phyloP scores from a whole-genome alignment of 1,140 invertebrate species.

The Heliothis subflexa region DNA sequence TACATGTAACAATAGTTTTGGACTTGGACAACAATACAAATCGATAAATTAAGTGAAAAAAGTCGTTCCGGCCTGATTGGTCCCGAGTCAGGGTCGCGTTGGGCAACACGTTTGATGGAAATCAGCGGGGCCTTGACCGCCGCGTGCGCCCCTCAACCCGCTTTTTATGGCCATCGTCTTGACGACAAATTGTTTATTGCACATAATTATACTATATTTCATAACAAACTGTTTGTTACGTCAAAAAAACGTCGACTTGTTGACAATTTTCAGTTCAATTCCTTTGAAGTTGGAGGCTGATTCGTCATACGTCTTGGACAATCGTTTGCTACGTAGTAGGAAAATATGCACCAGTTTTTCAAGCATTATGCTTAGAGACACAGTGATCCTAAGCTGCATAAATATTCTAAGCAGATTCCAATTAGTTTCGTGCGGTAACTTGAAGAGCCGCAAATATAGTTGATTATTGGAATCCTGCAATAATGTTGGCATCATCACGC shows the following conservation, averaged over 20 bases:
- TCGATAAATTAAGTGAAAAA: slow-evolving; percentile 73
- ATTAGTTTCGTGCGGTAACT: background rate
- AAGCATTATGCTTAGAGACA: no score
- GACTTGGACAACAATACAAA: slow-evolving; percentile 59
- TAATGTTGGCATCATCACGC: background rate
- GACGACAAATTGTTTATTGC: slow-evolving; percentile 48
- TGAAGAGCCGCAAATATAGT: background rate
- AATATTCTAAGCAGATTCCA: background rate
- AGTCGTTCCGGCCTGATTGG: slow-evolving; percentile 82
- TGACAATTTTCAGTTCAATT: background rate
- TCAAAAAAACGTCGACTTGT: slow-evolving; percentile 28
- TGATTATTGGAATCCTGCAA: background rate
- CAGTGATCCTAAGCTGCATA: background rate
- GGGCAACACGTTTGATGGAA: slow-evolving; percentile 73
- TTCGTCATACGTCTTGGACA: no score
- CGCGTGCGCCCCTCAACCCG: slow-evolving; percentile 66
- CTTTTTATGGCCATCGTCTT: slow-evolving; percentile 54
- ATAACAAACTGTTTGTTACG: slow-evolving; percentile 38
- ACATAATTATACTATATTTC: slow-evolving; percentile 44
- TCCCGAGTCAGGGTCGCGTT: slow-evolving; percentile 76
- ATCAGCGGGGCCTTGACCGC: slow-evolving; percentile 74
- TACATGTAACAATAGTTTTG: slow-evolving; percentile 44
- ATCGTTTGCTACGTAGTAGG: no score
- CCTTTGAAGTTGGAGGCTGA: background rate
- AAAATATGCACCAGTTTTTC: no score